A percentile compares a stretch with the other conserved stretches of the same genome.
These are phyloP conservation scores for Amphibalanus amphitrite DNA, from an alignment of 1,140 invertebrate genomes.

Conservation along the genomic window DNA sequence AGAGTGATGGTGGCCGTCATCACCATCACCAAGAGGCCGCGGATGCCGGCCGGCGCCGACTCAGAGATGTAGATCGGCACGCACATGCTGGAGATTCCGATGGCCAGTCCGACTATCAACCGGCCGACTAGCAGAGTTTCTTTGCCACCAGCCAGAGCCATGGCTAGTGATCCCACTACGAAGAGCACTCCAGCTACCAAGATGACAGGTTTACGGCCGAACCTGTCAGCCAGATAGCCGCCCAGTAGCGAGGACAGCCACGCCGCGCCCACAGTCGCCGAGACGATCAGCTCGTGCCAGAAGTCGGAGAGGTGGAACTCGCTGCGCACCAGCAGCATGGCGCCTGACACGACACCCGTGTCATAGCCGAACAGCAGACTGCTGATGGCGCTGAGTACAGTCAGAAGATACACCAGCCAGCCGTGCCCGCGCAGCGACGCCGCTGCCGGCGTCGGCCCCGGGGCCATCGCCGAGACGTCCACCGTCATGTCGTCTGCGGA, in stretches of 20 bases:
- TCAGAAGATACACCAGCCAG: slow-evolving; percentile 19
- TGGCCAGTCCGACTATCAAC: slow-evolving; percentile 38
- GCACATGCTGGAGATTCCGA: slow-evolving; percentile 32
- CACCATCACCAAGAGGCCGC: slow-evolving; percentile 24
- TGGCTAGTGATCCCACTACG: slow-evolving; percentile 34
- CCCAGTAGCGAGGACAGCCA: slow-evolving; percentile 36
- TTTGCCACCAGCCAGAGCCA: slow-evolving; percentile 32
- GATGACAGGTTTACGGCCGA: slow-evolving; percentile 37
- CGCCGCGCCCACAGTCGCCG: slow-evolving; percentile 28
- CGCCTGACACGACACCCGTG: slow-evolving; percentile 25
- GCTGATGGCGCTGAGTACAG: slow-evolving; percentile 36
- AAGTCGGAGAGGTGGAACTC: slow-evolving; percentile 30
- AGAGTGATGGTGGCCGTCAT: background rate
- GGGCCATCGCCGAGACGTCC: background rate
- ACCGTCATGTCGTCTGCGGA: too few species aligned
- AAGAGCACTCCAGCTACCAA: slow-evolving; percentile 37
- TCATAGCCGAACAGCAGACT: slow-evolving; percentile 45
- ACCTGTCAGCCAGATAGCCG: slow-evolving; percentile 29
- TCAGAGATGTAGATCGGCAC: slow-evolving; percentile 41
- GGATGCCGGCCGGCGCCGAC: slow-evolving; percentile 30
- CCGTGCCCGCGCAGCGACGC: too few species aligned
- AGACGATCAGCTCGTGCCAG: slow-evolving; percentile 37
- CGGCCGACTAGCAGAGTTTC: slow-evolving; percentile 35
- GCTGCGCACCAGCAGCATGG: slow-evolving; percentile 36
- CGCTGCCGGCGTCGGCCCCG: too few species aligned